Evolutionary conservation across 2,888 invertebrate species (phyloP).

Genomic region (Coremacera marginata): DNA sequence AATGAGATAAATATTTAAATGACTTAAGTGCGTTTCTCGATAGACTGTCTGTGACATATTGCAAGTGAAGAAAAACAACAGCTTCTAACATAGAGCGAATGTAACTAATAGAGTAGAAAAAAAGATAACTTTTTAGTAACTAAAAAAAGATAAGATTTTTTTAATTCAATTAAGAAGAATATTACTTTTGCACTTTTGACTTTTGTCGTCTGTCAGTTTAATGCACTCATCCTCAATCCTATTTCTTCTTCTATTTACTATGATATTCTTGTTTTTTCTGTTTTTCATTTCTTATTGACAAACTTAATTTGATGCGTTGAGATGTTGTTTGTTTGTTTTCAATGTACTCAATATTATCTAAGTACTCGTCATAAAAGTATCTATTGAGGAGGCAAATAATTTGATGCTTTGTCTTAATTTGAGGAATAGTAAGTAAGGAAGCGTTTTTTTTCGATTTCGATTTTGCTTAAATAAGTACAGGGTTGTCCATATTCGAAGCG

Average conservation of each 20-base stretch:
- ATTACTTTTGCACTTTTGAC: constrained; percentile 63
- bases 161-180: constrained; percentile 64
- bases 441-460: no score
- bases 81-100: constrained; percentile 43
- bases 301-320: not conserved
- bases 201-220: constrained; percentile 39
- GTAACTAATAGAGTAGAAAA: constrained; percentile 52
- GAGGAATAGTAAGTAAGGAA: no score
- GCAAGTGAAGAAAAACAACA: not conserved
- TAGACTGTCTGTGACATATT: not conserved
- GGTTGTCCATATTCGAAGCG: no score
- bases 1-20: not conserved
- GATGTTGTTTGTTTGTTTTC: not conserved
- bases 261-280: not conserved
- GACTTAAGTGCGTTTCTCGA: not conserved
- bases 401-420: no score
- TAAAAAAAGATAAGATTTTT: constrained; percentile 50
- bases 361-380: not conserved
- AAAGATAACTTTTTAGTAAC: no score
- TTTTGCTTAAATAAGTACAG: no score
- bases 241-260: not conserved
- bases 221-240: constrained; percentile 7
- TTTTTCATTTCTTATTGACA: not conserved
- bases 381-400: not conserved
- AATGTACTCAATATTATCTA: not conserved